Conservation (phyloP, 1,140 invertebrate genomes). For the Araneus ventricosus region DNA sequence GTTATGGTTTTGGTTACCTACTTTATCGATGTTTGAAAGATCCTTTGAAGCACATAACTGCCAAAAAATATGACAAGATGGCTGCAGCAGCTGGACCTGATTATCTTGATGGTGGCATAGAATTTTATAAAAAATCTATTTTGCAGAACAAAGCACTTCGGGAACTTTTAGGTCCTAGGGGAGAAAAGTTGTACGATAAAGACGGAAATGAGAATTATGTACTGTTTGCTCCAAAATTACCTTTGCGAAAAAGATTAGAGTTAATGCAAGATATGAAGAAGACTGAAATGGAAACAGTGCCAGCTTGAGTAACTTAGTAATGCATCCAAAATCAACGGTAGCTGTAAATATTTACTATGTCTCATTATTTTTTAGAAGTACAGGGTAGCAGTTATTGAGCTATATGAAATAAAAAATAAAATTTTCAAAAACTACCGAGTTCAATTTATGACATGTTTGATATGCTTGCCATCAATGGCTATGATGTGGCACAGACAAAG, state of each 20-base stretch:
- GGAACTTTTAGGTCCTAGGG: constrained; percentile 83
- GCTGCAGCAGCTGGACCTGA: constrained; percentile 83
- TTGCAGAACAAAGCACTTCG: constrained; percentile 87
- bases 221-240: constrained; percentile 84
- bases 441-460: too few relatives aligned
- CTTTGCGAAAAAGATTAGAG: constrained; percentile 84
- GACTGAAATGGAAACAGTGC: not conserved
- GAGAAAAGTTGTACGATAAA: constrained; percentile 83
- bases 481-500: too few relatives aligned
- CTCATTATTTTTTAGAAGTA: too few relatives aligned
- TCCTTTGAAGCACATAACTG: constrained; percentile 37
- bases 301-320: not conserved
- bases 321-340: too few relatives aligned
- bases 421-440: too few relatives aligned
- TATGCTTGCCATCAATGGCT: too few relatives aligned
- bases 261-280: constrained; percentile 81
- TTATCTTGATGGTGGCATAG: constrained; percentile 86
- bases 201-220: constrained; percentile 86
- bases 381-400: too few relatives aligned
- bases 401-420: too few relatives aligned
- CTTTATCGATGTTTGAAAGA: constrained; percentile 55
- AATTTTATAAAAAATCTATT: constrained; percentile 87
- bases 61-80: constrained; percentile 84
- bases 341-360: not conserved
- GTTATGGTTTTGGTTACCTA: not conserved